A percentile compares a stretch with the other conserved stretches of the same genome.
These are phyloP conservation scores for Limenitis camilla DNA, from an alignment of 2,888 invertebrate species.

Conservation along the genomic window DNA sequence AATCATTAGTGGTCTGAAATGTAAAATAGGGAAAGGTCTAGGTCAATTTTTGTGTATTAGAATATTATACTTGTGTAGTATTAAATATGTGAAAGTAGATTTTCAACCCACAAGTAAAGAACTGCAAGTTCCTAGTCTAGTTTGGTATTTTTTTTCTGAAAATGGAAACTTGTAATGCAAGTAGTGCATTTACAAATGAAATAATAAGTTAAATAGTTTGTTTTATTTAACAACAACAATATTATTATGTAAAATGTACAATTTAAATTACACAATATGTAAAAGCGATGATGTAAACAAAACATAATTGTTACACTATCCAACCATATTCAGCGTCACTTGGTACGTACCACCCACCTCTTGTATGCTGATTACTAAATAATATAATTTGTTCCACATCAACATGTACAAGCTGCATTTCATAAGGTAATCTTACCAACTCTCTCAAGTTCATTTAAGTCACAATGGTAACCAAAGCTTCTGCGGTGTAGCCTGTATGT, in stretches of 20 bases:
- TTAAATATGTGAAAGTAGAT: no score
- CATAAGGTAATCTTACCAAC: no score
- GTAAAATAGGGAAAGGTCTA: no score
- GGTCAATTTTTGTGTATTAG: no score
- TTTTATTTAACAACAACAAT: conserved; percentile 72
- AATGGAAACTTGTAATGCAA: neutral
- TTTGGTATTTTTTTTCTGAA: neutral
- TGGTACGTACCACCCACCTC: conserved; percentile 16
- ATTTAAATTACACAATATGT: conserved; percentile 58
- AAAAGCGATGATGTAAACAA: conserved; percentile 53
- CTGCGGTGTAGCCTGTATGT: neutral
- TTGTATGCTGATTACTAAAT: no score
- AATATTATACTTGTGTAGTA: no score
- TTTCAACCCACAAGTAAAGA: no score
- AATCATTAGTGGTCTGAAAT: no score
- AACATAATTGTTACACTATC: conserved; percentile 35
- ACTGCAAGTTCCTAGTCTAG: no score
- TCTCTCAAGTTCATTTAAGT: conserved; percentile 10
- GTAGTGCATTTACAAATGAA: conserved; percentile 5
- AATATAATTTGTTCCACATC: no score
- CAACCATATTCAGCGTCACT: conserved; percentile 16
- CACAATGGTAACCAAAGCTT: no score
- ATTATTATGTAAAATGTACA: conserved; percentile 68
- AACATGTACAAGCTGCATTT: no score
- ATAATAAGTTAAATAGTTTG: conserved; percentile 31